phyloP scores from a whole-genome alignment of 1,140 invertebrate species.

The Drosophila obscura region DNA sequence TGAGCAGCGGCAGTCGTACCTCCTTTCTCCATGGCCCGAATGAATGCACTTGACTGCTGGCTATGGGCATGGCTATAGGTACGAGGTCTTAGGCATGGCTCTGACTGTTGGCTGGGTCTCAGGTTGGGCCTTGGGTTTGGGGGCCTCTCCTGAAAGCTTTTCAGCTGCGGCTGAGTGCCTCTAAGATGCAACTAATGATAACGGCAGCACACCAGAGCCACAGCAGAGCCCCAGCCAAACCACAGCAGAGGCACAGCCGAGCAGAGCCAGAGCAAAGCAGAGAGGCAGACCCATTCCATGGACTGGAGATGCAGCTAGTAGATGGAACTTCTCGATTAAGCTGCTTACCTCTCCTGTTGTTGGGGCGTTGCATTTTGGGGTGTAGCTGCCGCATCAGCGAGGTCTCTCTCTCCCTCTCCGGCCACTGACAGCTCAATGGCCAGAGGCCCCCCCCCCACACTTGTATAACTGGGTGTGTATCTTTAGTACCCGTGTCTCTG shows the following conservation, averaged over 20 bases:
- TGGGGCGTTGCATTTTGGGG: conserved; percentile 74
- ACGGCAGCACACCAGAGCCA: conserved; percentile 47
- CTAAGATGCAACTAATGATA: conserved; percentile 83
- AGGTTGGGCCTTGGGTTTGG: background rate
- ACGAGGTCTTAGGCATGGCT: too few species aligned
- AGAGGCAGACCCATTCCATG: too few species aligned
- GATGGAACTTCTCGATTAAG: conserved; percentile 64
- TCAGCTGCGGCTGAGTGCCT: conserved; percentile 77
- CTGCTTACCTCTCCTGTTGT: conserved; percentile 59
- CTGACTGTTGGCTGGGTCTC: too few species aligned
- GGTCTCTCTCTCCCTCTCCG: conserved; percentile 20
- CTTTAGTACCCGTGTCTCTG: background rate
- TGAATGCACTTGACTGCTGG: conserved; percentile 33
- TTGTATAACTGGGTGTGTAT: background rate
- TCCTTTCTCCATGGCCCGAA: conserved; percentile 15
- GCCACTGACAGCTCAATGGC: conserved; percentile 72
- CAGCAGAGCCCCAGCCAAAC: background rate
- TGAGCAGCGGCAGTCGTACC: conserved; percentile 7
- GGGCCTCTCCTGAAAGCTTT: conserved; percentile 62
- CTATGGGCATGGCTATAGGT: conserved; percentile 8
- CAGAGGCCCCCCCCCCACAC: conserved; percentile 16
- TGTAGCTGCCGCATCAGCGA: conserved; percentile 79
- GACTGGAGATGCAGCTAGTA: conserved; percentile 32
- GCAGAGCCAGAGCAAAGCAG: too few species aligned
- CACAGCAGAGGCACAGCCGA: too few species aligned